phyloP scores from a whole-genome alignment of 2,797 vertebrate species.

The Sebastes aleutianus region DNA sequence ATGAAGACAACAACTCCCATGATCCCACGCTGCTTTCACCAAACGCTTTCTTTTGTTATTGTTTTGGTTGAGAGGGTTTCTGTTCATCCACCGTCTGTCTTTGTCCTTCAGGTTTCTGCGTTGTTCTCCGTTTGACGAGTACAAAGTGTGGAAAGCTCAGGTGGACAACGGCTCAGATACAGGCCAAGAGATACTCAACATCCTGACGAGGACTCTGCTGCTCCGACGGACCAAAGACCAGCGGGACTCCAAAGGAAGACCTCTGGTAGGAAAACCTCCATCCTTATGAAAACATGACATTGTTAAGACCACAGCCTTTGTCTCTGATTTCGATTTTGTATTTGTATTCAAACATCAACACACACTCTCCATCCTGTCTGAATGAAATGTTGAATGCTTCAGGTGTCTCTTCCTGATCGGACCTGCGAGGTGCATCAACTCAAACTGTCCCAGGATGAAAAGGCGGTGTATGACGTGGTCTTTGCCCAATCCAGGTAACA shows the following conservation, averaged over 20 bases:
- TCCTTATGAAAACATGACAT: not conserved
- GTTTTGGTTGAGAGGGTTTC: not conserved
- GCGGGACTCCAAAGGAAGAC: constrained; percentile 85
- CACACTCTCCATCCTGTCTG: not conserved
- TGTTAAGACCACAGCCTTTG: not conserved
- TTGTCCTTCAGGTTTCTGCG: constrained; percentile 87
- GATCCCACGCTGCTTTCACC: too few relatives aligned
- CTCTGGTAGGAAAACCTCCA: constrained; percentile 81
- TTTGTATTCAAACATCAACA: constrained; percentile 2
- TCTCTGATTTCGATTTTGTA: not conserved
- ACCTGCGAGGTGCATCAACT: constrained; percentile 83
- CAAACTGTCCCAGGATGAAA: constrained; percentile 88
- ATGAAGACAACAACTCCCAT: too few relatives aligned
- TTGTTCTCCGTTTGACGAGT: constrained; percentile 95
- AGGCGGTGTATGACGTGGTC: constrained; percentile 89
- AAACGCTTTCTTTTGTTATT: too few relatives aligned
- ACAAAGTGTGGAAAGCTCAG: constrained; percentile 93
- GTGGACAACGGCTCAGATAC: constrained; percentile 94
- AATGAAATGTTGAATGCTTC: constrained; percentile 21
- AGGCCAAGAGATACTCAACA: constrained; percentile 90
- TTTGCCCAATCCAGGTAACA: constrained; percentile 91
- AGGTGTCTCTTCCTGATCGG: constrained; percentile 90
- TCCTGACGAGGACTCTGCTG: constrained; percentile 91
- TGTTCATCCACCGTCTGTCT: not conserved
- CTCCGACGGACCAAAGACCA: constrained; percentile 92